Evolutionary conservation across 2,113 vertebrate species (phyloP).

Genomic region (Ammodytes dubius): DNA sequence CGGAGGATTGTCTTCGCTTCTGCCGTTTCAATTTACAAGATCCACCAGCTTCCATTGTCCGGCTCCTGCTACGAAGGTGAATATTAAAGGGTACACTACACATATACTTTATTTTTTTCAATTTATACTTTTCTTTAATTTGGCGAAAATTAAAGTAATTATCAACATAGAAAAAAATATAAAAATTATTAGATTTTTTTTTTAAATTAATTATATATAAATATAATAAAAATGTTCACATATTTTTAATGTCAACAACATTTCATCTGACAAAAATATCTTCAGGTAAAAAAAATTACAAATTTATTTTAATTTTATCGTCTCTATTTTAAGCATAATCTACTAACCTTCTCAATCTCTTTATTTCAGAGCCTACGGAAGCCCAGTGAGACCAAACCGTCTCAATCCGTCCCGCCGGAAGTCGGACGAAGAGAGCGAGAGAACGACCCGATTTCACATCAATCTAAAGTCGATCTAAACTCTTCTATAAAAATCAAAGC

Average conservation of each 20-base stretch:
- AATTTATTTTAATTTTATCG: no score
- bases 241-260: no score
- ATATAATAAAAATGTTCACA: no score
- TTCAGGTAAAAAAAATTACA: no score
- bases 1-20: conserved; percentile 33
- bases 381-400: background rate
- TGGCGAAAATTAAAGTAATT: no score
- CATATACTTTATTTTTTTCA: background rate
- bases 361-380: conserved; percentile 3
- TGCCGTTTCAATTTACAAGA: conserved; percentile 51
- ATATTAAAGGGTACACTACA: background rate
- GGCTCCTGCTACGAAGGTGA: conserved; percentile 47
- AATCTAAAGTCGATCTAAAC: background rate
- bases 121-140: no score
- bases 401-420: background rate
- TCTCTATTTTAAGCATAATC: no score
- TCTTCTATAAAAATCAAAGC: conserved; percentile 35
- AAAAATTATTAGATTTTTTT: no score
- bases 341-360: background rate
- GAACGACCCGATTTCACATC: background rate
- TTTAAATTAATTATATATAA: no score
- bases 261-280: no score
- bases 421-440: background rate
- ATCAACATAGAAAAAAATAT: no score
- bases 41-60: background rate